These are phyloP conservation scores for Chelonoidis abingdonii DNA, from an alignment of 2,113 vertebrate genomes.

Conservation along the genomic window DNA sequence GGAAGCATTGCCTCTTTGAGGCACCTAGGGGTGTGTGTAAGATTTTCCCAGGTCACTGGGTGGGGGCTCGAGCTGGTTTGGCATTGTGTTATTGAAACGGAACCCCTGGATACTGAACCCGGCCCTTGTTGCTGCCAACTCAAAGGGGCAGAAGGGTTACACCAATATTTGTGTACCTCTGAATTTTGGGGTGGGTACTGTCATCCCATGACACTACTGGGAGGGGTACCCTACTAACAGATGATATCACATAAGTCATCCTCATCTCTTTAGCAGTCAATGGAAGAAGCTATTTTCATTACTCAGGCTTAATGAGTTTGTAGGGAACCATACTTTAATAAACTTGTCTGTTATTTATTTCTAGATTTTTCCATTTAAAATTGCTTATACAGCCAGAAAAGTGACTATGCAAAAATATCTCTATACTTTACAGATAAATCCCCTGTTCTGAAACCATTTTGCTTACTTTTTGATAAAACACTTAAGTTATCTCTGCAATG, in stretches of 20 bases:
- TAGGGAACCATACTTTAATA: not conserved
- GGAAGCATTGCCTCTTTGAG: no score
- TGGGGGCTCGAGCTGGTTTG: no score
- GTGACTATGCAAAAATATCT: not conserved
- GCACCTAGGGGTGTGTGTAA: no score
- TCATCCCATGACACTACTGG: rapidly evolving
- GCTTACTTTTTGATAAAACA: not conserved
- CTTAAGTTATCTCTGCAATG: not conserved
- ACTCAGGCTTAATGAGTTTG: not conserved
- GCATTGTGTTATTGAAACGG: no score
- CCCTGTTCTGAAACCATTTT: not conserved
- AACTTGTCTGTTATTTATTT: not conserved
- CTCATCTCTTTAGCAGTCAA: no score
- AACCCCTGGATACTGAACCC: no score
- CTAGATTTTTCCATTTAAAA: not conserved
- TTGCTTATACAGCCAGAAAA: not conserved
- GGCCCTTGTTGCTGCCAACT: no score
- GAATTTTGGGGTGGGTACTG: not conserved
- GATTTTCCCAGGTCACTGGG: no score
- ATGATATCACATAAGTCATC: not conserved
- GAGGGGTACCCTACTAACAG: not conserved
- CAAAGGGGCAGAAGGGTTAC: no score
- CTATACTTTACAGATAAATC: not conserved
- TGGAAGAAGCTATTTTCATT: rapidly evolving
- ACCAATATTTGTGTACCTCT: not conserved